A percentile compares a stretch with the other conserved stretches of the same genome.
These are phyloP conservation scores for Pseudochromis fuscus DNA, from an alignment of 2,797 vertebrate genomes.

Conservation along the genomic window DNA sequence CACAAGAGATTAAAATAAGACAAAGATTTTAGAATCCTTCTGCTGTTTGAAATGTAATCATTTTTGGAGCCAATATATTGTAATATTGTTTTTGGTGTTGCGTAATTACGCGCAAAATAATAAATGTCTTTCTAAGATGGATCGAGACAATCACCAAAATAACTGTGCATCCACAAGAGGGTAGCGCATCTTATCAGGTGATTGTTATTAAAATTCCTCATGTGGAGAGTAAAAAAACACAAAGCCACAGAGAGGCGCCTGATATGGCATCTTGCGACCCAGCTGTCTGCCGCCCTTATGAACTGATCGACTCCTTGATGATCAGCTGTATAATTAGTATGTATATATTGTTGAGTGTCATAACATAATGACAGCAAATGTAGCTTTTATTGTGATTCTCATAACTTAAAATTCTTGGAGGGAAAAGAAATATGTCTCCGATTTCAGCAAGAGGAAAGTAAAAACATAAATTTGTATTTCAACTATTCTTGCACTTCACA, in stretches of 20 bases:
- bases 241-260: constrained; percentile 7
- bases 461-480: neutral
- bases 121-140: neutral
- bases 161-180: neutral
- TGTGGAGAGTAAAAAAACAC: constrained; percentile 25
- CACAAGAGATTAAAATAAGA: neutral
- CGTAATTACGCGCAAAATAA: constrained; percentile 49
- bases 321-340: neutral
- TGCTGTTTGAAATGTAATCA: neutral
- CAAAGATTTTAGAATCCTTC: neutral
- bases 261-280: neutral
- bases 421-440: neutral
- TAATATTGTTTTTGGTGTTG: constrained; percentile 14
- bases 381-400: neutral
- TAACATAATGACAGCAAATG: too few species aligned
- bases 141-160: neutral
- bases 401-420: neutral
- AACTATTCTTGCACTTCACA: neutral
- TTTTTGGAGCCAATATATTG: neutral
- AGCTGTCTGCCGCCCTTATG: neutral
- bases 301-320: neutral
- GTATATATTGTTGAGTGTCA: too few species aligned
- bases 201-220: constrained; percentile 19
- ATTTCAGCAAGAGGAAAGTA: neutral
- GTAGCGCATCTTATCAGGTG: constrained; percentile 3